Percentiles rank a stretch among this genome's conserved stretches.
Conservation (phyloP, 2,797 vertebrate species). For the Toxotes lorentzi region DNA sequence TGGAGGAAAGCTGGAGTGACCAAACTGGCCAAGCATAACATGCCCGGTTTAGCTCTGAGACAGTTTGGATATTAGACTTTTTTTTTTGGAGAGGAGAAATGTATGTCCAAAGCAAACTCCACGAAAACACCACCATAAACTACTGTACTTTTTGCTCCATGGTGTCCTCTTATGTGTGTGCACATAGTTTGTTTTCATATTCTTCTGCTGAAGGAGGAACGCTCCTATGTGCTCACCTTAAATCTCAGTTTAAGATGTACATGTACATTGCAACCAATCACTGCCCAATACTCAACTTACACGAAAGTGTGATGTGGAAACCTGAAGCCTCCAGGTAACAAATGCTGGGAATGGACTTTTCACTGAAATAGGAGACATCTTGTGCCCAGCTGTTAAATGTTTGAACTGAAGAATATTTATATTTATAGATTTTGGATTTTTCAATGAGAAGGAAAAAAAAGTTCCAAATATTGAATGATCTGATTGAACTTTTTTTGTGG, state of each 20-base stretch:
- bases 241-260: background rate
- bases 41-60: background rate
- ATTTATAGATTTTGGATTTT: background rate
- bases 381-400: background rate
- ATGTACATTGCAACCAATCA: background rate
- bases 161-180: too few relatives aligned
- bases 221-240: background rate
- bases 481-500: background rate
- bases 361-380: background rate
- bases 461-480: background rate
- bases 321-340: background rate
- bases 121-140: background rate
- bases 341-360: background rate
- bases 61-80: background rate
- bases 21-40: background rate
- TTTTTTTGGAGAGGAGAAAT: background rate
- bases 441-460: background rate
- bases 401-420: background rate
- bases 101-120: background rate
- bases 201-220: too few relatives aligned
- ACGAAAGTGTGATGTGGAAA: background rate
- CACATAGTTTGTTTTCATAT: background rate
- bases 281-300: background rate
- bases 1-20: constrained; percentile 2
- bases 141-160: too few relatives aligned